Conservation (phyloP, 64 coral and sea anemone species). For the Dendrophyllia cribrosa region DNA sequence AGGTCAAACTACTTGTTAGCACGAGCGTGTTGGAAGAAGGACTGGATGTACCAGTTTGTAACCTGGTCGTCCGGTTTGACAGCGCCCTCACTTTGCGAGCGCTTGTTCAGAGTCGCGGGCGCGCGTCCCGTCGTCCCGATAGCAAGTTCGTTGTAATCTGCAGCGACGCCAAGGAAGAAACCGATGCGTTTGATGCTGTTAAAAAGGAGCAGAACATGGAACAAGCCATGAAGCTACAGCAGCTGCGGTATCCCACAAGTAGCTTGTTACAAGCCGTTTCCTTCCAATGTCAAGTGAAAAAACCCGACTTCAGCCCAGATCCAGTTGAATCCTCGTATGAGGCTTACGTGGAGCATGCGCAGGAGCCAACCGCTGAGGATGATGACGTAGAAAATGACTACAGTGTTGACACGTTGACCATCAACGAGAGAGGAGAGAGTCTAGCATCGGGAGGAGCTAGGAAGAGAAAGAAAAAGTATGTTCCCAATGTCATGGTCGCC, state of each 20-base stretch:
- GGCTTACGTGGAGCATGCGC: background rate
- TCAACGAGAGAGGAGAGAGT: constrained; percentile 18
- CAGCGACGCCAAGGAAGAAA: constrained; percentile 55
- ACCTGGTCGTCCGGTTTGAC: constrained; percentile 93
- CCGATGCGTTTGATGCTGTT: constrained; percentile 33
- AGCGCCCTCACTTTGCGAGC: constrained; percentile 71
- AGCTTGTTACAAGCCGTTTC: constrained; percentile 46
- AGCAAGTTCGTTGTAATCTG: constrained; percentile 89
- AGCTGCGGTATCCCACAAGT: constrained; percentile 5
- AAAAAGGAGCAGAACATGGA: constrained; percentile 85
- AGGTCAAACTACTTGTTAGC: constrained; percentile 85
- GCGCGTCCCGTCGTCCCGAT: constrained; percentile 78
- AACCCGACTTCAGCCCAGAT: constrained; percentile 3
- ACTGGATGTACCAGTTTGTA: constrained; percentile 95
- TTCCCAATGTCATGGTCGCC: constrained; percentile 34
- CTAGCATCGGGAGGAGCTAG: background rate
- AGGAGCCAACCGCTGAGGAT: background rate
- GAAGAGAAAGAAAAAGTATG: constrained; percentile 37
- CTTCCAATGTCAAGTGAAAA: constrained; percentile 71
- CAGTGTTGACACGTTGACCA: background rate
- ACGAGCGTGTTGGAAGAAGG: constrained; percentile 97
- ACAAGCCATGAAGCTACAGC: constrained; percentile 78
- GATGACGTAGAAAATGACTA: constrained; percentile 23
- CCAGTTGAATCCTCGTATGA: background rate
- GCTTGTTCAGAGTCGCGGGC: constrained; percentile 83